These are phyloP conservation scores for Epirrita christyi DNA, from an alignment of 2,888 invertebrate species.

Conservation along the genomic window DNA sequence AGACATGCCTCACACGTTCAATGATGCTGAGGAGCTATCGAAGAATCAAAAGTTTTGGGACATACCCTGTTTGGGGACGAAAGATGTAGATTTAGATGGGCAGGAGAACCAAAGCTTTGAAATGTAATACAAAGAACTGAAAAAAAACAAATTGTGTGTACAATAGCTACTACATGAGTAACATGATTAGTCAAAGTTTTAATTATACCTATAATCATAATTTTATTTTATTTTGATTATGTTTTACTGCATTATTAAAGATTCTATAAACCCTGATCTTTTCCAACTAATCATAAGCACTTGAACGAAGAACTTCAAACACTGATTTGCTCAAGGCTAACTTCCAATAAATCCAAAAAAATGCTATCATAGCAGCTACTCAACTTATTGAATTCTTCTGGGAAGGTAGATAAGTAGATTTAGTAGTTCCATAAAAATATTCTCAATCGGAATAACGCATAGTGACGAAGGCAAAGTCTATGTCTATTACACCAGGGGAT, in stretches of 20 bases:
- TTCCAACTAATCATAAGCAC: constrained; percentile 11
- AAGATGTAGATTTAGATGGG: constrained; percentile 32
- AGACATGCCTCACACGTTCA: constrained; percentile 71
- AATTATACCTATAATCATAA: no score
- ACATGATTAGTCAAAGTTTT: no score
- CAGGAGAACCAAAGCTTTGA: constrained; percentile 40
- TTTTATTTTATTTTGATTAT: no score
- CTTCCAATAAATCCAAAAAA: no score
- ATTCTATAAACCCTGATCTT: no score
- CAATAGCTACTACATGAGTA: no score
- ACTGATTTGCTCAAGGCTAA: not conserved
- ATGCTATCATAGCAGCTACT: no score
- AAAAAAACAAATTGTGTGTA: no score
- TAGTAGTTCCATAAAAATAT: not conserved
- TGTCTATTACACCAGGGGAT: no score
- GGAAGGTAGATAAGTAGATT: not conserved
- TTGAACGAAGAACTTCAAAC: not conserved
- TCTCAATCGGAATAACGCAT: not conserved
- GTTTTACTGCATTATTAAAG: no score
- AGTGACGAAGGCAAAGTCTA: no score
- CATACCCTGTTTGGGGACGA: constrained; percentile 53
- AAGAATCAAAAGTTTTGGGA: constrained; percentile 56
- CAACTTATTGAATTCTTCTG: not conserved
- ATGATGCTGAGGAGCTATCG: constrained; percentile 62
- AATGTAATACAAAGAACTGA: not conserved